These are phyloP conservation scores for Salticus scenicus DNA, from an alignment of 2,888 invertebrate genomes.

Conservation along the genomic window DNA sequence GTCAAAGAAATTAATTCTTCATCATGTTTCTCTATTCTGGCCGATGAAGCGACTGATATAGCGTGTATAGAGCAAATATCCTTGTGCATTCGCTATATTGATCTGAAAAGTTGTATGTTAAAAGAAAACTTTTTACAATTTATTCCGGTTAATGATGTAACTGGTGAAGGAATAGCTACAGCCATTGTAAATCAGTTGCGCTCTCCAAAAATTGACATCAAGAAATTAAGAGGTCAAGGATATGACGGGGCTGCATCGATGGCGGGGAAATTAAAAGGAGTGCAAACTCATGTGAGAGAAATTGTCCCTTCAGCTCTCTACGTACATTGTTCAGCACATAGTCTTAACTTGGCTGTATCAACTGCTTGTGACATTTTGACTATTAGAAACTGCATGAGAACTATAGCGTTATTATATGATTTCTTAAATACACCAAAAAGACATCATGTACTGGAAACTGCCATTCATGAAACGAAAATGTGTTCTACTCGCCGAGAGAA, in stretches of 20 bases:
- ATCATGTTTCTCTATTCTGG: not conserved
- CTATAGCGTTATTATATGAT: not conserved
- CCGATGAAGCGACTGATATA: not conserved
- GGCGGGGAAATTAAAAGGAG: not conserved
- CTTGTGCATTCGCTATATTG: not conserved
- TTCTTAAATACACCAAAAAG: constrained; percentile 17
- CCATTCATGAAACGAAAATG: not conserved
- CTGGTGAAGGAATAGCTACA: not conserved
- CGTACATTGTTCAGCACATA: not conserved
- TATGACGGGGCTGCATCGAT: constrained; percentile 1
- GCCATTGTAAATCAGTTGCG: not conserved
- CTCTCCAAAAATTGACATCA: not conserved
- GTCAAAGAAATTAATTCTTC: no score
- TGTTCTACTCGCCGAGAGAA: not conserved
- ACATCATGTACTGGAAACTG: not conserved
- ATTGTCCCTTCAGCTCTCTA: constrained; percentile 4
- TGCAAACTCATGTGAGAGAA: not conserved
- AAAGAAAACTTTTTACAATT: constrained; percentile 4
- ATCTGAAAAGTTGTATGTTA: not conserved
- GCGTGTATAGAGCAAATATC: not conserved
- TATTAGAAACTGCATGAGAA: constrained; percentile 3
- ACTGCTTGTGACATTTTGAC: not conserved
- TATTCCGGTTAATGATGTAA: not conserved
- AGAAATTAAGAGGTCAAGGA: not conserved
- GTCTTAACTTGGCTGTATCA: constrained; percentile 12